Conservation (phyloP, 2,797 vertebrate species). For the Anguilla pacifica region DNA sequence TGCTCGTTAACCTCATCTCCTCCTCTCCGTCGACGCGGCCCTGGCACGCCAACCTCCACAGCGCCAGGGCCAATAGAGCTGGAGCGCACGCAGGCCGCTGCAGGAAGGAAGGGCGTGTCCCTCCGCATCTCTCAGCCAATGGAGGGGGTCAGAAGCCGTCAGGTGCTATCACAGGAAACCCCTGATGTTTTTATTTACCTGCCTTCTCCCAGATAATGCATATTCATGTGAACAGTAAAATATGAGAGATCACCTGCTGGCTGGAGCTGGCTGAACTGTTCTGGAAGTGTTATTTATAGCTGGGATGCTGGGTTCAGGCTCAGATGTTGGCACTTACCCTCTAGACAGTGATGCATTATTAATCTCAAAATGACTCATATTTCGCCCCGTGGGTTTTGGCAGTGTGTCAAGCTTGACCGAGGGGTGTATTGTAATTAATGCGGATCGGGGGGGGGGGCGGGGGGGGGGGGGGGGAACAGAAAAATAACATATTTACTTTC, state of each 20-base stretch:
- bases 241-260: slow-evolving; percentile 55
- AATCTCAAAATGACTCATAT: slow-evolving; percentile 78
- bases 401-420: slow-evolving; percentile 62
- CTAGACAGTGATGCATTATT: slow-evolving; percentile 74
- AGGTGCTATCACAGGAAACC: slow-evolving; percentile 65
- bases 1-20: slow-evolving; percentile 70
- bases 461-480: slow-evolving; percentile 46
- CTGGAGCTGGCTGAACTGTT: slow-evolving; percentile 56
- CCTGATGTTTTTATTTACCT: slow-evolving; percentile 70
- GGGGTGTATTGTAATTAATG: slow-evolving; percentile 73
- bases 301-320: slow-evolving; percentile 39
- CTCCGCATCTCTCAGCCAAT: slow-evolving; percentile 67
- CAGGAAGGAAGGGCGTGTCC: slow-evolving; percentile 75
- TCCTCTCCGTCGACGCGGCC: slow-evolving; percentile 67
- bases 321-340: slow-evolving; percentile 61
- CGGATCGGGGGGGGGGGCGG: slow-evolving; percentile 52
- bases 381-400: slow-evolving; percentile 67
- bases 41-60: slow-evolving; percentile 62
- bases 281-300: slow-evolving; percentile 66
- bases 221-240: slow-evolving; percentile 54
- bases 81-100: slow-evolving; percentile 76
- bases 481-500: slow-evolving; percentile 69
- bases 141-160: slow-evolving; percentile 68
- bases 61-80: slow-evolving; percentile 74
- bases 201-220: slow-evolving; percentile 62